Percentiles rank a stretch among this genome's conserved stretches.
Conservation (phyloP, 2,113 vertebrate species). For the Diadophis punctatus region DNA sequence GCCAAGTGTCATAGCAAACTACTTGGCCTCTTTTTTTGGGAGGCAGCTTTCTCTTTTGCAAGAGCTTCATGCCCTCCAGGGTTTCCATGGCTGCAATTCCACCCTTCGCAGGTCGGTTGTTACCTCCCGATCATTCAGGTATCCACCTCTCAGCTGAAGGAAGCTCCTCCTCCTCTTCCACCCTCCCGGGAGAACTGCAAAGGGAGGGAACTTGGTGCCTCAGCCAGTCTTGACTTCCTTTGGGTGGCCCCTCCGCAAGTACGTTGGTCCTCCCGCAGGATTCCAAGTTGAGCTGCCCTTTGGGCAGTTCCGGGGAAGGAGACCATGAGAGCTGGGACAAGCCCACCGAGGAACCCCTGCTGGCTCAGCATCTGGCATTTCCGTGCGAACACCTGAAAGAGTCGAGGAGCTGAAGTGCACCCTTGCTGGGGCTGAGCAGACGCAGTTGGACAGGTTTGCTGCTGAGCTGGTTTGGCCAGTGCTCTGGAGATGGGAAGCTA, state of each 20-base stretch:
- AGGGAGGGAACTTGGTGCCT: conserved; percentile 59
- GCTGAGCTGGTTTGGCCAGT: conserved; percentile 64
- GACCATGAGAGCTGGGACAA: conserved; percentile 53
- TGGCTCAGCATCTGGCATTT: conserved; percentile 52
- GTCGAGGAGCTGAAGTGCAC: conserved; percentile 53
- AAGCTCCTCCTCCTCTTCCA: conserved; percentile 71
- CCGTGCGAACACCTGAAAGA: conserved; percentile 32
- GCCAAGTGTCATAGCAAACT: no score
- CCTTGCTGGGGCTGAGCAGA: conserved; percentile 55
- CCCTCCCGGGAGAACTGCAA: conserved; percentile 40
- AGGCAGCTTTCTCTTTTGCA: not conserved
- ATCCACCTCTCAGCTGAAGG: conserved; percentile 28
- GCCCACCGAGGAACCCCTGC: conserved; percentile 31
- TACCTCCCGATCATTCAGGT: not conserved
- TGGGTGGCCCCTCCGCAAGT: conserved; percentile 26
- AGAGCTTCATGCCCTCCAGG: conserved; percentile 25
- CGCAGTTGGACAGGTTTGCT: conserved; percentile 64
- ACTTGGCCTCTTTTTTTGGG: no score
- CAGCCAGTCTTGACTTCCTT: conserved; percentile 39
- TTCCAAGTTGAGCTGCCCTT: conserved; percentile 13
- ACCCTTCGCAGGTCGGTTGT: conserved; percentile 23
- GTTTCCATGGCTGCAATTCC: conserved; percentile 58
- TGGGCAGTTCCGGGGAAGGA: not conserved
- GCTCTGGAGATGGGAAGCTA: conserved; percentile 75
- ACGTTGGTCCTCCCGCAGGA: conserved; percentile 26